Percentiles rank a stretch among this genome's conserved stretches.
Evolutionary conservation across 2,888 invertebrate genomes (phyloP).

Genomic region (Aethes cnicana): DNA sequence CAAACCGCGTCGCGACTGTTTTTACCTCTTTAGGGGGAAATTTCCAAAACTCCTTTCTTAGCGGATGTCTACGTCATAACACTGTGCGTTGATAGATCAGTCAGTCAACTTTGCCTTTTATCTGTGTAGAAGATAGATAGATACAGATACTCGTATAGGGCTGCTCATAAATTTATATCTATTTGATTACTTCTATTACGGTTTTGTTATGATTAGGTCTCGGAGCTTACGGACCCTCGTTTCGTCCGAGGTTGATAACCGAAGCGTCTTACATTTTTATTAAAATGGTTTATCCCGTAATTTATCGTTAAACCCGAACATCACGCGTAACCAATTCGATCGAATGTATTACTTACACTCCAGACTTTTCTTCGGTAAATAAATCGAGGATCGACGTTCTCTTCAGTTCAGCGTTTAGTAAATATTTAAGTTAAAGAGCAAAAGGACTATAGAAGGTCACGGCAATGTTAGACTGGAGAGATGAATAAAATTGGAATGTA

Average conservation of each 20-base stretch:
- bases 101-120: too few species aligned
- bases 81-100: too few species aligned
- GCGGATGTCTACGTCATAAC: too few species aligned
- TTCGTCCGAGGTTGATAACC: slow-evolving; percentile 4
- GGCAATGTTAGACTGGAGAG: too few species aligned
- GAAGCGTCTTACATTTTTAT: slow-evolving; percentile 14
- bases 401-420: background rate
- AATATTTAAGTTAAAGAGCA: background rate
- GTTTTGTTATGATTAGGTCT: slow-evolving; percentile 4
- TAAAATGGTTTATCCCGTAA: slow-evolving; percentile 22
- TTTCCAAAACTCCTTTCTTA: too few species aligned
- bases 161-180: too few species aligned
- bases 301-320: slow-evolving; percentile 19
- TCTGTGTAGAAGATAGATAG: too few species aligned
- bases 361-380: background rate
- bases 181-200: background rate
- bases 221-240: background rate
- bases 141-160: too few species aligned
- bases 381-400: slow-evolving; percentile 7
- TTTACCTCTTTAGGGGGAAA: too few species aligned
- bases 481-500: too few species aligned
- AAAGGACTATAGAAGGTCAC: background rate
- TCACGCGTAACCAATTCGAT: background rate
- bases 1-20: too few species aligned
- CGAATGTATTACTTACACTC: slow-evolving; percentile 5